Evolutionary conservation across 2,888 invertebrate genomes (phyloP), one percentile per base, ranked within the genome.

Genomic region (Cyaniris semiargus): DNA sequence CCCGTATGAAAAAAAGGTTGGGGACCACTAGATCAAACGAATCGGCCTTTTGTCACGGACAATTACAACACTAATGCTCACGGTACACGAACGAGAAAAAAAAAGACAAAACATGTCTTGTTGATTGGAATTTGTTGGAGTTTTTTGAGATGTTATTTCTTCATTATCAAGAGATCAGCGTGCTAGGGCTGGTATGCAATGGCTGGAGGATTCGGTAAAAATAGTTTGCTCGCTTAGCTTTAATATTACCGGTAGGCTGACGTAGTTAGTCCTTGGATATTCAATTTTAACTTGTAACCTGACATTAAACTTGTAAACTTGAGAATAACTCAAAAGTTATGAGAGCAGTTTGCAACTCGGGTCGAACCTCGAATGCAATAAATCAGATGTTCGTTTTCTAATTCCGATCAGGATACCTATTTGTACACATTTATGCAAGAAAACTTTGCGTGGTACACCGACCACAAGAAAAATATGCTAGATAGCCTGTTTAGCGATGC

Each of bases 1-100:
- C n/a, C n/a, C n/a, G n/a, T n/a, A n/a, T n/a, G n/a, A n/a, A n/a
- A n/a, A n/a, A n/a, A n/a, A n/a, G n/a, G n/a, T n/a, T n/a, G n/a
- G n/a, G n/a, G n/a, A n/a, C n/a, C n/a, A n/a, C n/a, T n/a, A n/a
- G 76, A 78, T 76, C 76, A 23, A 21, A 77, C 78, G 78, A 76
- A 77, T 75, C 77, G 77, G 77, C 75, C 77, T 77, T 79, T 80
- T 80, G 79, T 78, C 79, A 78, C 79, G 78, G 78, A 44, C 48
- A 77, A 79, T 80, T 79, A 72, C 77, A 70, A 80, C 76, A 76
- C 76, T 71, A 60, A 60, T 60, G 23, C 60, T 23, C 60, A 23
- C 8, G 60, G 23, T 13, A 23, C 23, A 60, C 60, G 60, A 60
- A 60, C 4, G 3, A 23, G 13, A 21, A 13, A 23, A 3, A 18